phyloP scores from a whole-genome alignment of 2,797 vertebrate genomes.

The Clarias fuscus region DNA sequence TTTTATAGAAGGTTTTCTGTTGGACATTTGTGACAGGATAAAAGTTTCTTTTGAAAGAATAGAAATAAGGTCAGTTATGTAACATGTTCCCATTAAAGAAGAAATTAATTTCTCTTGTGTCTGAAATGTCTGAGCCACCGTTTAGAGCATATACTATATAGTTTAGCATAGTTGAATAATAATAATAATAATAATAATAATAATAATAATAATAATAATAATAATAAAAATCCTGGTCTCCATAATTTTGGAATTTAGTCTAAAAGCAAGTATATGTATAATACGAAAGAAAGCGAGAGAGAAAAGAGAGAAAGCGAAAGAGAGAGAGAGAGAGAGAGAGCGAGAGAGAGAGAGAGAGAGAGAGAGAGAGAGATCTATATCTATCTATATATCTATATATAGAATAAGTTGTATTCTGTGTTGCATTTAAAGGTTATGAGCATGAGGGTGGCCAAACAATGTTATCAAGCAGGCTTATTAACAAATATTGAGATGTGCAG shows the following conservation, averaged over 20 bases:
- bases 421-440: background rate
- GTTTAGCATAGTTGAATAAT: background rate
- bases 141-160: background rate
- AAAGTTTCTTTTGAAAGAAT: constrained; percentile 17
- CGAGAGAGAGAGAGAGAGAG: too few species aligned
- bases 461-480: background rate
- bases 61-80: constrained; percentile 22
- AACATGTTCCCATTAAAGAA: constrained; percentile 11
- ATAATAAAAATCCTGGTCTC: background rate
- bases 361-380: too few species aligned
- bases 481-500: background rate
- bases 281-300: too few species aligned
- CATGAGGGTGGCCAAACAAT: background rate
- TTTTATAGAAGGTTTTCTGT: background rate
- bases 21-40: background rate
- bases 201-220: too few species aligned
- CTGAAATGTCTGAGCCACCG: constrained; percentile 26
- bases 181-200: too few species aligned
- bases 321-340: too few species aligned
- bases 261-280: background rate
- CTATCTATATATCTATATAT: too few species aligned
- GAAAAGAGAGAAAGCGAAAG: too few species aligned
- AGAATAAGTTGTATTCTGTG: background rate
- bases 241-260: background rate
- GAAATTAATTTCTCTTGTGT: background rate